A percentile compares a stretch with the other conserved stretches of the same genome.
Evolutionary conservation across 1,140 invertebrate genomes (phyloP).

Genomic region (Danaus melanippus): DNA sequence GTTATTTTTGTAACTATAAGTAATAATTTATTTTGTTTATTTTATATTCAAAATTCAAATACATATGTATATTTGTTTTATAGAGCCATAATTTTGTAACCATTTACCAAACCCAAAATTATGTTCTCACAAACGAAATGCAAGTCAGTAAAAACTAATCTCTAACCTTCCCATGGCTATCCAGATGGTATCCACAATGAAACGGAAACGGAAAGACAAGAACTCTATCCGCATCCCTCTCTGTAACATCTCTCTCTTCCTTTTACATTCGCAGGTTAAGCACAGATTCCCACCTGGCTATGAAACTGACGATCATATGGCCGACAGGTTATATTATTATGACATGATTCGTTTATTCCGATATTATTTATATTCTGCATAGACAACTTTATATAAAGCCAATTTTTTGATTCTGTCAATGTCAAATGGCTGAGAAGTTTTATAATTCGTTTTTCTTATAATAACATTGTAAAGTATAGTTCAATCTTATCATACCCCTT

Average conservation of each 20-base stretch:
- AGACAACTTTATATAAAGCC: background rate
- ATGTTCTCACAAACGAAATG: too few species aligned
- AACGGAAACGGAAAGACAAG: constrained; percentile 54
- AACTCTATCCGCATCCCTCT: constrained; percentile 26
- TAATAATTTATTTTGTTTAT: too few species aligned
- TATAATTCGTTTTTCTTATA: too few species aligned
- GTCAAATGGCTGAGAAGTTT: too few species aligned
- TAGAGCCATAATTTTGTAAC: too few species aligned
- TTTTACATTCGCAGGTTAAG: constrained; percentile 44
- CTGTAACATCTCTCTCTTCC: constrained; percentile 36
- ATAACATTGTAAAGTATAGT: too few species aligned
- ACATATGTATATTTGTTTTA: too few species aligned
- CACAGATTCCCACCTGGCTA: constrained; percentile 65
- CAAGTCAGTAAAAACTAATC: constrained; percentile 7
- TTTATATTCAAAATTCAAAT: too few species aligned
- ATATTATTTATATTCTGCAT: constrained; percentile 3
- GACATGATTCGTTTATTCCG: constrained; percentile 7
- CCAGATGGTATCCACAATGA: constrained; percentile 19
- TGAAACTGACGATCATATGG: constrained; percentile 58
- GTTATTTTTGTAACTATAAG: too few species aligned
- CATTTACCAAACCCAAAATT: too few species aligned
- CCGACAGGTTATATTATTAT: constrained; percentile 15
- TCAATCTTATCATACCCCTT: background rate
- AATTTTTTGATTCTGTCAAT: too few species aligned
- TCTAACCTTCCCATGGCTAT: constrained; percentile 20